These are phyloP conservation scores for Melipona quadrifasciata DNA, from an alignment of 1,140 invertebrate genomes.

Conservation along the genomic window DNA sequence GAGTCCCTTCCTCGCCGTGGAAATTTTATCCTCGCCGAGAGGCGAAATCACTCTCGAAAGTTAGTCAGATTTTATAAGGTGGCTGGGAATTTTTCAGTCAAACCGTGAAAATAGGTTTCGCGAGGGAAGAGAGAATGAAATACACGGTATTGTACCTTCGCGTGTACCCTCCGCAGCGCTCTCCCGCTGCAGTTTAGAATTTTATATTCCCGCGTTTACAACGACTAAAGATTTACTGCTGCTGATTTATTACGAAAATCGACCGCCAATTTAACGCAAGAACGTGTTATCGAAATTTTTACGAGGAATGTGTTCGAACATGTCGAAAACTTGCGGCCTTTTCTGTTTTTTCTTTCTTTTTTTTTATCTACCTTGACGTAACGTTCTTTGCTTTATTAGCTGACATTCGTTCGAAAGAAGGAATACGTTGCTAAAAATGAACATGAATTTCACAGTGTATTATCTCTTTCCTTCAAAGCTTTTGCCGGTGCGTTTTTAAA, in stretches of 20 bases:
- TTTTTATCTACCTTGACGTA: neutral
- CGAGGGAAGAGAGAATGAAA: no score
- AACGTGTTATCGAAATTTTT: neutral
- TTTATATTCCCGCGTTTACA: neutral
- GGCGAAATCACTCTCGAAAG: neutral
- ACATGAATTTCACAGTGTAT: neutral
- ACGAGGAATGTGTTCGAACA: no score
- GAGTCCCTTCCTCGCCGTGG: neutral
- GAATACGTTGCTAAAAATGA: neutral
- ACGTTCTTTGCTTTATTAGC: neutral
- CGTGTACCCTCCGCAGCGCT: neutral
- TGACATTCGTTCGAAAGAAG: neutral
- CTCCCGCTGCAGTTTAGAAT: neutral
- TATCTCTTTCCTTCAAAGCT: neutral
- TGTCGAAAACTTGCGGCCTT: neutral
- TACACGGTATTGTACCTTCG: no score
- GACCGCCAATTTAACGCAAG: neutral
- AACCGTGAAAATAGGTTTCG: neutral
- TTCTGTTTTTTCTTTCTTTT: neutral
- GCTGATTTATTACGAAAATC: neutral
- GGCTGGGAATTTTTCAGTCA: slow-evolving; percentile 6
- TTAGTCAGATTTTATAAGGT: slow-evolving; percentile 20
- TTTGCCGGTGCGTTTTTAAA: neutral
- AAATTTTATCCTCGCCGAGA: neutral
- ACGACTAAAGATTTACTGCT: neutral